phyloP scores from a whole-genome alignment of 2,888 invertebrate genomes.

The Rapana venosa region DNA sequence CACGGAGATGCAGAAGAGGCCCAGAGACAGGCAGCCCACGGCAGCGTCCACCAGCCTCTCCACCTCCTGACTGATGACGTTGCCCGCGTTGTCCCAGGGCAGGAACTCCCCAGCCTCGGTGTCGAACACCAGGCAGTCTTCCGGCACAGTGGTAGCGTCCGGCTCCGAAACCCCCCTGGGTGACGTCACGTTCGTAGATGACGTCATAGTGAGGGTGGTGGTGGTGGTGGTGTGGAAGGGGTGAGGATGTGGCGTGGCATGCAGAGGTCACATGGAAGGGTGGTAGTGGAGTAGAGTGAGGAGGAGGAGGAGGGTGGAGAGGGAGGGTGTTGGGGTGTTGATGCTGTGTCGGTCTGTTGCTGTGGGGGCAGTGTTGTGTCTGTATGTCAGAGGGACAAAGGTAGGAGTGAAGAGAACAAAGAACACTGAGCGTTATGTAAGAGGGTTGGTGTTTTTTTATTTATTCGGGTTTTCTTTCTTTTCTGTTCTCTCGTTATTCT shows the following conservation, averaged over 20 bases:
- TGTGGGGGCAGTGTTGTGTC: not conserved
- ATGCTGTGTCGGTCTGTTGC: not conserved
- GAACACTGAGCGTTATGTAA: not conserved
- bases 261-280: not conserved
- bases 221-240: not conserved
- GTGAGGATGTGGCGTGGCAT: not conserved
- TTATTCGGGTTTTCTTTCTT: not conserved
- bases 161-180: not conserved
- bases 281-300: not conserved
- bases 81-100: slow-evolving; percentile 14
- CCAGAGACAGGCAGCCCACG: not conserved
- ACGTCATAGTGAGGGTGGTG: not conserved
- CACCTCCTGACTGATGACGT: not conserved
- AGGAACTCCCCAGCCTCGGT: not conserved
- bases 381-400: not conserved
- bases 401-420: not conserved
- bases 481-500: not conserved
- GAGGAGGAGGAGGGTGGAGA: not conserved
- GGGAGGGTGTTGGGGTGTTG: not conserved
- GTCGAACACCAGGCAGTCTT: not conserved
- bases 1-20: not conserved
- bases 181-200: not conserved
- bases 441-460: not conserved
- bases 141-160: not conserved
- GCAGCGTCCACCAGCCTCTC: not conserved